These are phyloP conservation scores for Tenualosa ilisha DNA, from an alignment of 2,797 vertebrate genomes.

Conservation along the genomic window DNA sequence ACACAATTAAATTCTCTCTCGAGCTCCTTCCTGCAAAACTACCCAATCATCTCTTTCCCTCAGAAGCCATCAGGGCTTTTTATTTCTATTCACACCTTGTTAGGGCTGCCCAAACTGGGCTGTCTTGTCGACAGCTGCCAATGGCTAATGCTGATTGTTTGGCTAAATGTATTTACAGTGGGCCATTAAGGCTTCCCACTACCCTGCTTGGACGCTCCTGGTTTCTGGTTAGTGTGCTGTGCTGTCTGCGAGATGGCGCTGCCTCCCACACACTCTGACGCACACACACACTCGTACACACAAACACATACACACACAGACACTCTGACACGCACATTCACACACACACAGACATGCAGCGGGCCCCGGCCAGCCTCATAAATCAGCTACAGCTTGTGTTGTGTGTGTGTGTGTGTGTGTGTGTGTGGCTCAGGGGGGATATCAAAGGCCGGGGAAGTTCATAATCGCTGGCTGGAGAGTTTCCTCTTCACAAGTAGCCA, in stretches of 20 bases:
- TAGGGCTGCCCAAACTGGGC: conserved; percentile 35
- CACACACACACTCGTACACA: conserved; percentile 50
- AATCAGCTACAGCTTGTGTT: conserved; percentile 57
- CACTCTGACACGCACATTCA: too few species aligned
- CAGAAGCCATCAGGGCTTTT: conserved; percentile 5
- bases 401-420: too few species aligned
- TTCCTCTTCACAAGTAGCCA: conserved; percentile 40
- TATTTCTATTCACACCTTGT: conserved; percentile 59
- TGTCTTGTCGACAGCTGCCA: not conserved
- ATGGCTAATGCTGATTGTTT: conserved; percentile 52
- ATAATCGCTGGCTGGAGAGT: conserved; percentile 57
- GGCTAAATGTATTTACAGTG: conserved; percentile 69
- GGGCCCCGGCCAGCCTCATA: conserved; percentile 55
- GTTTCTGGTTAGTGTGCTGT: conserved; percentile 6
- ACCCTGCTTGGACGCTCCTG: conserved; percentile 55
- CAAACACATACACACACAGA: conserved; percentile 17
- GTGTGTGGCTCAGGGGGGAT: conserved; percentile 55
- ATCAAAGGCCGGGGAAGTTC: conserved; percentile 59
- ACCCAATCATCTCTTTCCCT: conserved; percentile 53
- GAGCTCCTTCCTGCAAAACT: conserved; percentile 54
- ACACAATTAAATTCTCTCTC: conserved; percentile 55
- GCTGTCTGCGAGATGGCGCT: conserved; percentile 57
- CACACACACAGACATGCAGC: too few species aligned
- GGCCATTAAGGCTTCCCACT: conserved; percentile 63
- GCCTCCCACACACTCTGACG: conserved; percentile 62